A percentile compares a stretch with the other conserved stretches of the same genome.
Evolutionary conservation across 2,888 invertebrate species (phyloP).

Genomic region (Drosophila kanekoi): DNA sequence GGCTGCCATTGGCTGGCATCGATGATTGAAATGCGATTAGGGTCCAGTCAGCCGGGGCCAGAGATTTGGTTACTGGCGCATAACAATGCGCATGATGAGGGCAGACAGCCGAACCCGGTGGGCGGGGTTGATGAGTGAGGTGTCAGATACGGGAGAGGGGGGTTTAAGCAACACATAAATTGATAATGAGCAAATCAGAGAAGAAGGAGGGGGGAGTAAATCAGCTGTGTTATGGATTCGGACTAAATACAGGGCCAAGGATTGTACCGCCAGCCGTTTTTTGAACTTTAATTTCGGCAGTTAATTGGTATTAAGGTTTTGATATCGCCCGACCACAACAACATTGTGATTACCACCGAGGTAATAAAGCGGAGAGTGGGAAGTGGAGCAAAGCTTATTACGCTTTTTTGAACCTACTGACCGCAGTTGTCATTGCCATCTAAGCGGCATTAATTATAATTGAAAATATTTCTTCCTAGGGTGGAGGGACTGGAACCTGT

Average conservation of each 20-base stretch:
- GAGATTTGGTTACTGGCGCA: conserved; percentile 74
- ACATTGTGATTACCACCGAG: no score
- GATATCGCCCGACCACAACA: conserved; percentile 13
- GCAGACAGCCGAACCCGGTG: conserved; percentile 57
- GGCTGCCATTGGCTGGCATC: conserved; percentile 59
- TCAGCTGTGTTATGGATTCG: conserved; percentile 60
- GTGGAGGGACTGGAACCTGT: neutral
- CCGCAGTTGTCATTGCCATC: conserved; percentile 60
- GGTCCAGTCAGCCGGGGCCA: conserved; percentile 66
- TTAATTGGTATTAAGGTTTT: conserved; percentile 59
- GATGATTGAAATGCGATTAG: conserved; percentile 80
- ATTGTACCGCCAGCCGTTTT: conserved; percentile 6
- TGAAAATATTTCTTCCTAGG: conserved; percentile 31
- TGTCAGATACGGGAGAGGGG: neutral
- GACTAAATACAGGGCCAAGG: conserved; percentile 16
- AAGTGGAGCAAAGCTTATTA: conserved; percentile 41
- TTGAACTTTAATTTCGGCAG: conserved; percentile 58
- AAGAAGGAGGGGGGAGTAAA: conserved; percentile 28
- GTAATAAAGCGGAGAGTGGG: neutral
- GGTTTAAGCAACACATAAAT: conserved; percentile 39
- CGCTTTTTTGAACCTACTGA: conserved; percentile 46
- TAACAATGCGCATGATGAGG: conserved; percentile 74
- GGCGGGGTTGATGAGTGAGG: conserved; percentile 1
- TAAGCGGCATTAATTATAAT: conserved; percentile 64
- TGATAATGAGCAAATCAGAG: conserved; percentile 50